Percentiles rank a stretch among this genome's conserved stretches.
Evolutionary conservation across 2,888 invertebrate species (phyloP).

Genomic region (Temnothorax ravouxi): DNA sequence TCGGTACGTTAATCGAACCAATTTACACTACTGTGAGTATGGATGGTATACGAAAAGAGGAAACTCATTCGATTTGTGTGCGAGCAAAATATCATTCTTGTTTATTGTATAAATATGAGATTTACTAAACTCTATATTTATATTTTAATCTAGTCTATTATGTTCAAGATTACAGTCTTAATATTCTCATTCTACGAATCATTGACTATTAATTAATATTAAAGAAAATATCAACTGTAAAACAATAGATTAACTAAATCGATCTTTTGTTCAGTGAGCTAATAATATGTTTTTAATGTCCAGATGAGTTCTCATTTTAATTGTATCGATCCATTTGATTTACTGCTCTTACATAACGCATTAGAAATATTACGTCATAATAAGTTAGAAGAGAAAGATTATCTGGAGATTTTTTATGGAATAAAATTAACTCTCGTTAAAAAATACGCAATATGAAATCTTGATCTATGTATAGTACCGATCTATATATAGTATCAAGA

Average conservation of each 20-base stretch:
- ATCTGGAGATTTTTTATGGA: not conserved
- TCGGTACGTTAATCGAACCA: conserved; percentile 53
- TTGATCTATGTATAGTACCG: not conserved
- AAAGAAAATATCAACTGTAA: not conserved
- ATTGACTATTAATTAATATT: not conserved
- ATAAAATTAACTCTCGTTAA: not conserved
- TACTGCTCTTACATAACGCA: not conserved
- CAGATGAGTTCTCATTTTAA: not conserved
- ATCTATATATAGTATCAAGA: not conserved
- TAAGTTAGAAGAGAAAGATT: not conserved
- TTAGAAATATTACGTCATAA: conserved; percentile 4
- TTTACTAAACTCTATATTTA: not conserved
- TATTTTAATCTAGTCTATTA: not conserved
- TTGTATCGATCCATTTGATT: not conserved
- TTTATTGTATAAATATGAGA: conserved; percentile 11
- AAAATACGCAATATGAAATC: not conserved
- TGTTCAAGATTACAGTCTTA: not conserved
- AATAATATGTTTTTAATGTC: not conserved
- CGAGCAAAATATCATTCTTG: not conserved
- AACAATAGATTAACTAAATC: not conserved
- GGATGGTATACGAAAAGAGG: not conserved
- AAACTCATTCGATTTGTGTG: not conserved
- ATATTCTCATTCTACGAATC: not conserved
- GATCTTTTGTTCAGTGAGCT: not conserved
- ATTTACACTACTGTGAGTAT: conserved; percentile 38